Evolutionary conservation across 2,888 invertebrate species (phyloP).

Genomic region (Falcaria lacertinaria): DNA sequence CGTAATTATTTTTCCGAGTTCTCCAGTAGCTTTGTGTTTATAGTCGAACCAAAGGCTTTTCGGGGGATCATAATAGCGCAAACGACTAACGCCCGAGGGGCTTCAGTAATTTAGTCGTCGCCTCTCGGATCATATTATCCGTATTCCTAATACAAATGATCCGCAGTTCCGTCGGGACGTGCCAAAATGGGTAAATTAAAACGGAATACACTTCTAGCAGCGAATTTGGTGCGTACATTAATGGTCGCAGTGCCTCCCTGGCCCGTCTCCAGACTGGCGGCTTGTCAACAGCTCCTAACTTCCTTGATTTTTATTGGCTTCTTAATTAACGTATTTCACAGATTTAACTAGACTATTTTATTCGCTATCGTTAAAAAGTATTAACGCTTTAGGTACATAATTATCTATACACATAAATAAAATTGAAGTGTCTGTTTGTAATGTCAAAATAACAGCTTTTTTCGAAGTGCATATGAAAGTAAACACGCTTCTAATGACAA

Average conservation of each 20-base stretch:
- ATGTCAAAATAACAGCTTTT: too few species aligned
- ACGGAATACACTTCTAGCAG: constrained; percentile 50
- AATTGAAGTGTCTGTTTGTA: too few species aligned
- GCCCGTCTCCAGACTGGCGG: constrained; percentile 49
- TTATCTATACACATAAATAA: too few species aligned
- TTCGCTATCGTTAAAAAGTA: too few species aligned
- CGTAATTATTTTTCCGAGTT: constrained; percentile 40
- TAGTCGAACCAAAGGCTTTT: constrained; percentile 30
- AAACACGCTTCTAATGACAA: too few species aligned
- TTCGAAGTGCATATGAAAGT: too few species aligned
- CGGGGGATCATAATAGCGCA: constrained; percentile 36
- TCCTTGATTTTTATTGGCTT: constrained; percentile 32
- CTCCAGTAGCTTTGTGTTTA: constrained; percentile 26
- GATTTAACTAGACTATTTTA: too few species aligned
- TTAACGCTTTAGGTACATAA: too few species aligned
- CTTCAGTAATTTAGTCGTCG: constrained; percentile 45
- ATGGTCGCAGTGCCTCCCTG: constrained; percentile 48
- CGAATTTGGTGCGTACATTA: constrained; percentile 54
- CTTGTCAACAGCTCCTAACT: constrained; percentile 33
- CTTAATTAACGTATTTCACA: constrained; percentile 17
- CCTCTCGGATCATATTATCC: constrained; percentile 57
- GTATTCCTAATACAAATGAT: constrained; percentile 64
- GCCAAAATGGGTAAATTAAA: constrained; percentile 76
- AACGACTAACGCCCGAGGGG: constrained; percentile 36
- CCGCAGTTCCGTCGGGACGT: constrained; percentile 59